phyloP scores from a whole-genome alignment of 2,113 vertebrate species.

The Erythrolamprus reginae region DNA sequence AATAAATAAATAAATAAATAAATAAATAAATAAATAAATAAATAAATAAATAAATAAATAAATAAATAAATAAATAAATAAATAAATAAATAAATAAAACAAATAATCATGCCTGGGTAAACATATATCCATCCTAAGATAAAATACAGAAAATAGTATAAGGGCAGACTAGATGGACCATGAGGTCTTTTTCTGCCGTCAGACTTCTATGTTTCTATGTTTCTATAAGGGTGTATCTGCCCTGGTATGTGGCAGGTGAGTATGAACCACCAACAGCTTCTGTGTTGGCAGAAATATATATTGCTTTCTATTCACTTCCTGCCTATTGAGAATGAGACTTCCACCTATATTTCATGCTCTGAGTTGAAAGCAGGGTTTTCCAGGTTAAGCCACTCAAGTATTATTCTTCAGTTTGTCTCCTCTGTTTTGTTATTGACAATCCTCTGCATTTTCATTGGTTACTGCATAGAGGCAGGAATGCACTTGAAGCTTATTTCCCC shows the following conservation, averaged over 20 bases:
- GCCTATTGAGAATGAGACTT: neutral
- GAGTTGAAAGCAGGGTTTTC: neutral
- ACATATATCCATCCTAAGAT: too few relatives aligned
- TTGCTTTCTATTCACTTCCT: neutral
- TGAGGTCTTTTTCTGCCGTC: too few relatives aligned
- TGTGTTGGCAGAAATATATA: neutral
- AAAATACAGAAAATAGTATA: too few relatives aligned
- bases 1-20: too few relatives aligned
- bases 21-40: too few relatives aligned
- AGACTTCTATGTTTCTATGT: too few relatives aligned
- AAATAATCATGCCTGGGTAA: too few relatives aligned
- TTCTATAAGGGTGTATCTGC: neutral
- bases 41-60: too few relatives aligned
- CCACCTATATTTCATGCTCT: neutral
- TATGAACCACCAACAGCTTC: neutral
- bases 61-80: too few relatives aligned
- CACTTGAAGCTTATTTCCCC: neutral
- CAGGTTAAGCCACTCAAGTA: neutral
- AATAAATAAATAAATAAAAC: too few relatives aligned
- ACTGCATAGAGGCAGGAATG: neutral
- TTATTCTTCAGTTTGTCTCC: neutral
- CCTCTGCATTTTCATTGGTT: neutral
- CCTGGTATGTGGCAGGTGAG: neutral
- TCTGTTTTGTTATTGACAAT: neutral
- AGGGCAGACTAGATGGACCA: too few relatives aligned